These are phyloP conservation scores for Diarsia brunnea DNA, from an alignment of 2,888 invertebrate species.

Conservation along the genomic window DNA sequence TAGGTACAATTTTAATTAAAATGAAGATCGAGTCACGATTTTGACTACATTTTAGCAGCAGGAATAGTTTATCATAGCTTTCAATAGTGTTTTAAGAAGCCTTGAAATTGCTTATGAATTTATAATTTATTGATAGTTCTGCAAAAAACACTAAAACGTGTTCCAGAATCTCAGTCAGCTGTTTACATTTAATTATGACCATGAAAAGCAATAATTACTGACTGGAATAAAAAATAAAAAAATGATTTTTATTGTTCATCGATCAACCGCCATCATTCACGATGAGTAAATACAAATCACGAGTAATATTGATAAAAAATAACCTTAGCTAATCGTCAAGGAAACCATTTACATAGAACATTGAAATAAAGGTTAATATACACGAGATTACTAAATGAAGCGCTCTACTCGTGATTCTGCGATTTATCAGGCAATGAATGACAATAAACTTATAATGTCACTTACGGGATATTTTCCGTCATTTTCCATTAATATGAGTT, in stretches of 20 bases:
- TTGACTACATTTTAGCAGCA: background rate
- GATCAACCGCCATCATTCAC: conserved; percentile 22
- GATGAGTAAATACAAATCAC: conserved; percentile 17
- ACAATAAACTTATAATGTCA: background rate
- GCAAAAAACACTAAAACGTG: conserved; percentile 16
- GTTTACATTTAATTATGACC: background rate
- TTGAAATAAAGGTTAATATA: conserved; percentile 1
- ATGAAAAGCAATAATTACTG: conserved; percentile 25
- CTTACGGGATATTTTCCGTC: too few species aligned
- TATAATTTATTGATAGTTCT: background rate
- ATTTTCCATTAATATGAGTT: too few species aligned
- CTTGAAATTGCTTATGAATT: background rate
- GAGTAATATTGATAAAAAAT: conserved; percentile 22
- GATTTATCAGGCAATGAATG: background rate
- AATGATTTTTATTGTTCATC: conserved; percentile 25
- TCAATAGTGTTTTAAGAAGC: background rate
- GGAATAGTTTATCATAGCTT: background rate
- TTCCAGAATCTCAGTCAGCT: background rate
- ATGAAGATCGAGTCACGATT: background rate
- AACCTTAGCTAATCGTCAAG: conserved; percentile 12
- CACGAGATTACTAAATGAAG: background rate
- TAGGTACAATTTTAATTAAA: background rate
- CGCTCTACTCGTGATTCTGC: background rate
- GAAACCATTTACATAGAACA: conserved; percentile 10
- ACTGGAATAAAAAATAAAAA: conserved; percentile 11